Evolutionary conservation across 2,113 vertebrate genomes (phyloP).

Genomic region (Pipra filicauda): DNA sequence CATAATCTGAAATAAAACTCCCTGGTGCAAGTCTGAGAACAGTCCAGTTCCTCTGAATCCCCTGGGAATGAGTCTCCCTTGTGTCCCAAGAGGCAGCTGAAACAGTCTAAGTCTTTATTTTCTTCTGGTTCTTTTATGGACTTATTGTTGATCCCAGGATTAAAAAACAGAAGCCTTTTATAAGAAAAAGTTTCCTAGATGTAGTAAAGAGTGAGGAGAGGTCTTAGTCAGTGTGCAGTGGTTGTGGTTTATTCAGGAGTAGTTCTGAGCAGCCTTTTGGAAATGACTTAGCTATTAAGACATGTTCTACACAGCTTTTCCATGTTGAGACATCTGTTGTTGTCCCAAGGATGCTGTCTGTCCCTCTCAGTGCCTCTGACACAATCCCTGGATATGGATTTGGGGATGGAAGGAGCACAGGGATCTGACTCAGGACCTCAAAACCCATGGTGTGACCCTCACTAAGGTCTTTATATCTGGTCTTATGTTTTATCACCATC

Average conservation of each 20-base stretch:
- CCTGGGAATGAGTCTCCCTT: not conserved
- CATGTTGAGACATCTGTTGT: accelerated
- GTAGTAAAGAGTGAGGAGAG: not conserved
- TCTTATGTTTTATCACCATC: not conserved
- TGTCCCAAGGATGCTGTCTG: not conserved
- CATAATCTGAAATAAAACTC: not conserved
- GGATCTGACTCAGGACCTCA: not conserved
- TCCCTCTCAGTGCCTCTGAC: not conserved
- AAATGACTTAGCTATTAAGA: not conserved
- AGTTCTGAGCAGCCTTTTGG: not conserved
- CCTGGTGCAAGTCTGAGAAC: not conserved
- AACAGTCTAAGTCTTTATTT: not conserved
- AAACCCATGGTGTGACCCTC: not conserved
- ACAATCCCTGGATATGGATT: not conserved
- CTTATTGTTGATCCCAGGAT: not conserved
- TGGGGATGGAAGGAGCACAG: not conserved
- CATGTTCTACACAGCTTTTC: not conserved
- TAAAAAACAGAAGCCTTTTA: not conserved
- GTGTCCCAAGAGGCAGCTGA: not conserved
- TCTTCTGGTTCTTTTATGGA: not conserved
- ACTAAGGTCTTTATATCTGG: not conserved
- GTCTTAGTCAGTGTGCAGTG: not conserved
- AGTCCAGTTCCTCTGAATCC: not conserved
- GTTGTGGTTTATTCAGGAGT: not conserved
- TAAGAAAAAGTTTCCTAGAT: not conserved